phyloP scores from a whole-genome alignment of 2,797 vertebrate species.

The Melanotaenia parkinsoni region DNA sequence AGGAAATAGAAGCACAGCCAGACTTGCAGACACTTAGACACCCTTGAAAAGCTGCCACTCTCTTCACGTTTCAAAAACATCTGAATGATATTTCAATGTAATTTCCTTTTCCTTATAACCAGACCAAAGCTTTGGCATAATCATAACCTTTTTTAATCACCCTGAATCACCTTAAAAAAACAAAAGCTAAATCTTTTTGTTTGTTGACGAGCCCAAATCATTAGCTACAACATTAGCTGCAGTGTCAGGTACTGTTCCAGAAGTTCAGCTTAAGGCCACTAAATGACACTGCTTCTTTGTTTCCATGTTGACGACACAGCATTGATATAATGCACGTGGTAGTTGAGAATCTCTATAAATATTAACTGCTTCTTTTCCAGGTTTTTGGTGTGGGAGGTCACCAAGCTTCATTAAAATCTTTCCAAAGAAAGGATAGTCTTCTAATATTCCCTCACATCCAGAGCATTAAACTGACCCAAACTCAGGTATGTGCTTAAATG shows the following conservation, averaged over 20 bases:
- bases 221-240: neutral
- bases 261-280: neutral
- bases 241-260: neutral
- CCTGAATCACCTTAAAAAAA: neutral
- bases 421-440: slow-evolving; percentile 83
- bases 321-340: neutral
- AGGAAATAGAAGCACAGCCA: neutral
- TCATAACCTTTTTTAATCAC: neutral
- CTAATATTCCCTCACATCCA: slow-evolving; percentile 93
- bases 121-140: neutral
- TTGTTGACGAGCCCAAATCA: neutral
- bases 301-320: neutral
- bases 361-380: slow-evolving; percentile 71
- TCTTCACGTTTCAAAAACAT: neutral
- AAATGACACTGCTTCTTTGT: slow-evolving; percentile 12
- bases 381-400: slow-evolving; percentile 91
- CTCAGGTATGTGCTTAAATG: slow-evolving; percentile 85
- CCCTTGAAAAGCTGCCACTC: neutral
- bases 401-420: slow-evolving; percentile 80
- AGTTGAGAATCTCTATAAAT: slow-evolving; percentile 6
- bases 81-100: neutral
- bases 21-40: neutral
- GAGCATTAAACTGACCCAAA: slow-evolving; percentile 92
- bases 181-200: neutral
- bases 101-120: neutral